phyloP scores from a whole-genome alignment of 2,888 invertebrate genomes.

The Epinotia ramella region DNA sequence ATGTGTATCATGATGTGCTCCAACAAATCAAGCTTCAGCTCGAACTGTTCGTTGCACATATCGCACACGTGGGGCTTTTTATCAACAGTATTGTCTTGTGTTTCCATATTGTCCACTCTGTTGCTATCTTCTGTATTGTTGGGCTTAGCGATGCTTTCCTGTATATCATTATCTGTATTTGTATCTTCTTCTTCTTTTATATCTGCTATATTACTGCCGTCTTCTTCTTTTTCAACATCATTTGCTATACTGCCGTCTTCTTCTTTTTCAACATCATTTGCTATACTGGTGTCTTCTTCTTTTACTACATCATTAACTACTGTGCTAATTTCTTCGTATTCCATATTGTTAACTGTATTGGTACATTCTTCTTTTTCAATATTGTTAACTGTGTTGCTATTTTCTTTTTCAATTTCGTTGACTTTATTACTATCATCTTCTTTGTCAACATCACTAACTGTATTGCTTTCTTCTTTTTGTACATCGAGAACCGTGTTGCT shows the following conservation, averaged over 20 bases:
- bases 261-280: neutral
- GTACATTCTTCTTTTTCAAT: neutral
- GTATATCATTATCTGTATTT: neutral
- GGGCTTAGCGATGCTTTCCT: neutral
- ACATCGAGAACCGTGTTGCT: neutral
- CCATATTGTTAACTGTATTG: neutral
- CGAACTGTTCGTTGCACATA: neutral
- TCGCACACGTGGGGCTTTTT: neutral
- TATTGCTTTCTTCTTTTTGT: neutral
- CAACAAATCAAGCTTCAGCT: neutral
- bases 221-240: neutral
- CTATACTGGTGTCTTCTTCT: neutral
- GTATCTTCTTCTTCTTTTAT: neutral
- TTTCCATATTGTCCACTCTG: neutral
- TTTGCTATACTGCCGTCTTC: neutral
- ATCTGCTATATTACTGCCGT: neutral
- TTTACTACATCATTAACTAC: neutral
- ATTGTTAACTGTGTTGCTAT: neutral
- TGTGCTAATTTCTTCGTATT: neutral
- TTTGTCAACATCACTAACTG: neutral
- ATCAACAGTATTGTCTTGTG: neutral
- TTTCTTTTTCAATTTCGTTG: neutral
- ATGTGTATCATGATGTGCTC: conserved; percentile 2
- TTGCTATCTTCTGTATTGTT: neutral
- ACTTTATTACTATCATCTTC: neutral